Evolutionary conservation across 2,797 vertebrate species (phyloP), one percentile per base, ranked within the genome.

Genomic region (Epinephelus coioides): DNA sequence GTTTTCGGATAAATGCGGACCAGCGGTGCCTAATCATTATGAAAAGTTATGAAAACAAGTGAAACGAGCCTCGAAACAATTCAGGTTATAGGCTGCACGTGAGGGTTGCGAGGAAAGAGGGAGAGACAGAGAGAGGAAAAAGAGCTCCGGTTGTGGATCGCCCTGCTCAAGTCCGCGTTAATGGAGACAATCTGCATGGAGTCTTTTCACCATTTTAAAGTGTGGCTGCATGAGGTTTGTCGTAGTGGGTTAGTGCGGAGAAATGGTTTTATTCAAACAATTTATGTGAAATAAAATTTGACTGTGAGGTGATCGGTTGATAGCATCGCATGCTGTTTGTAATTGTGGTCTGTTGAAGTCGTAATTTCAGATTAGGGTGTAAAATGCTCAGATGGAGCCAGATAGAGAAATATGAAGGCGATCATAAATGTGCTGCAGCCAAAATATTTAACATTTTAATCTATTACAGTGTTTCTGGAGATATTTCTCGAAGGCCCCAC

Each of bases 1-100:
- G 86, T 91, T 93, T 88, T 90, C 72, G 89, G 85, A 87, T 92
- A 92, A 94, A 94, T 82, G 84, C 85, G 84, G 60, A 83, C 51
- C 73, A 50, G 78, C 76, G 80, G 83, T 81, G 69, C 44, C 21
- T 65, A 19, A 69, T 81, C 61, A 71, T 85, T 80, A 50, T 56
- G 84, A 64, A 88, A 87, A 90, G 84, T 88, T 88, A 65, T 60
- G 78, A 86, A 89, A 87, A 88, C 86, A 84, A 72, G 79, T 56
- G 70, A 77, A 82, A 84, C 76, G 83, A 83, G 81, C 70, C 82
- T 88, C 77, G 83, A 78, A 69, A 86, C 50, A 40, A 64, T 68
- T 49, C 53, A 65, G 78, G 64, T 79, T 71, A 43, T 0, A 60
- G 67, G 73, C 72, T 75, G 86, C 69, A 78, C 76, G 84, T 59